phyloP scores from a whole-genome alignment of 2,113 vertebrate genomes.

The Hymenochirus boettgeri region DNA sequence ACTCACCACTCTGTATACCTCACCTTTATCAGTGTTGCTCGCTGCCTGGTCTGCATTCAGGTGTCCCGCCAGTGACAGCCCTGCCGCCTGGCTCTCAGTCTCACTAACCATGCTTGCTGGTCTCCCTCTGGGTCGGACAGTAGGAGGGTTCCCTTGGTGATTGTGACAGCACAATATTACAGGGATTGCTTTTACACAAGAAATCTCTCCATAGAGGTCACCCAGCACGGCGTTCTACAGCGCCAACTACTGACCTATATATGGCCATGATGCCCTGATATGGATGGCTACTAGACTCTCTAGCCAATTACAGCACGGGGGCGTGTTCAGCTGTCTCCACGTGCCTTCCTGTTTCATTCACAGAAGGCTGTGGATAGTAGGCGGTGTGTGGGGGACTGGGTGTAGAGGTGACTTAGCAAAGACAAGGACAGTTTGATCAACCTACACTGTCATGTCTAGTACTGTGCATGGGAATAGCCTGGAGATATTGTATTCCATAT shows the following conservation, averaged over 20 bases:
- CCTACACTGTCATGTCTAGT: too few species aligned
- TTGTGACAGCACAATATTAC: too few species aligned
- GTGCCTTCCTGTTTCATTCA: neutral
- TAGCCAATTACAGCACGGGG: slow-evolving; percentile 3
- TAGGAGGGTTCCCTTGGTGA: too few species aligned
- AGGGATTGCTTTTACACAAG: neutral
- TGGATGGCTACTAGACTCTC: neutral
- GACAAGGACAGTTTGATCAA: too few species aligned
- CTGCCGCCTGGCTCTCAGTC: slow-evolving; percentile 14
- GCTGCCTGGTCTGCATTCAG: neutral
- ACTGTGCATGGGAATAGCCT: too few species aligned
- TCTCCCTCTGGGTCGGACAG: too few species aligned
- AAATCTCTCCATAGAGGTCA: slow-evolving; percentile 23
- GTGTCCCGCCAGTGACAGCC: neutral
- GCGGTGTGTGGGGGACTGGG: neutral
- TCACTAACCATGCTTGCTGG: slow-evolving; percentile 10
- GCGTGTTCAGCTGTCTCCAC: neutral
- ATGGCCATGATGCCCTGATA: slow-evolving; percentile 10
- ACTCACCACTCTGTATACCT: too few species aligned
- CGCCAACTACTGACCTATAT: neutral
- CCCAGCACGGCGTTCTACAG: neutral
- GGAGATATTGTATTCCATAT: too few species aligned
- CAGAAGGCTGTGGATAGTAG: too few species aligned
- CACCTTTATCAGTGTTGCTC: slow-evolving; percentile 10
- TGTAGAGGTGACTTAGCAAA: slow-evolving; percentile 31